Percentiles rank a stretch among this genome's conserved stretches.
Conservation (phyloP, 2,888 invertebrate species). For the Pelosia muscerda region DNA sequence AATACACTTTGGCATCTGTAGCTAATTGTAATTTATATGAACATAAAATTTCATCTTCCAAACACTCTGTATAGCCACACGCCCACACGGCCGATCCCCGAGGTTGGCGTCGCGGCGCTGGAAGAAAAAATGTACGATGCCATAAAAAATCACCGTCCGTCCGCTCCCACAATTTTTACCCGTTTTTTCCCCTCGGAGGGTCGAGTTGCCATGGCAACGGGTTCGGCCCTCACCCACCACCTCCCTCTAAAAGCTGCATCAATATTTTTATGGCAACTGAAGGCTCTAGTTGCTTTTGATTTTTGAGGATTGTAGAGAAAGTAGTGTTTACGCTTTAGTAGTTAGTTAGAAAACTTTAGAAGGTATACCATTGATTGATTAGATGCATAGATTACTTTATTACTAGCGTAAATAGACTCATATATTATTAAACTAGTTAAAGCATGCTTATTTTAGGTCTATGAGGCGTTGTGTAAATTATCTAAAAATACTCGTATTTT, state of each 20-base stretch:
- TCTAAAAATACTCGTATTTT: no score
- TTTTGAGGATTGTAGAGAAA: slow-evolving; percentile 24
- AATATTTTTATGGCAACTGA: slow-evolving; percentile 79
- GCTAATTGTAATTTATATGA: neutral
- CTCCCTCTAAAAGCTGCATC: slow-evolving; percentile 74
- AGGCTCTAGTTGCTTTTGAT: slow-evolving; percentile 56
- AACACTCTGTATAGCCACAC: slow-evolving; percentile 64
- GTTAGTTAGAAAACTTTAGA: neutral
- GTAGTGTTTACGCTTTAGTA: neutral
- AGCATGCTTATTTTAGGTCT: no score
- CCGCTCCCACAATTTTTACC: slow-evolving; percentile 85
- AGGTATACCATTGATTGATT: neutral
- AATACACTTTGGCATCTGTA: neutral
- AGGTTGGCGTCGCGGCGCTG: slow-evolving; percentile 72
- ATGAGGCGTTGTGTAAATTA: no score
- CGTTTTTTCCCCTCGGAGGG: slow-evolving; percentile 86
- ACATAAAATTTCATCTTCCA: neutral
- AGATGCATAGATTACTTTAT: no score
- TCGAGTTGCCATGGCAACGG: slow-evolving; percentile 81
- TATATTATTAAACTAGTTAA: no score
- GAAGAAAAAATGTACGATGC: slow-evolving; percentile 85
- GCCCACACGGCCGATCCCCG: slow-evolving; percentile 60
- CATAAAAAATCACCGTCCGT: slow-evolving; percentile 86
- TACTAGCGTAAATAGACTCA: no score
- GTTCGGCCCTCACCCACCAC: slow-evolving; percentile 63